These are phyloP conservation scores for Caenorhabditis elegans DNA, from an alignment of 1,140 invertebrate genomes.

Conservation along the genomic window DNA sequence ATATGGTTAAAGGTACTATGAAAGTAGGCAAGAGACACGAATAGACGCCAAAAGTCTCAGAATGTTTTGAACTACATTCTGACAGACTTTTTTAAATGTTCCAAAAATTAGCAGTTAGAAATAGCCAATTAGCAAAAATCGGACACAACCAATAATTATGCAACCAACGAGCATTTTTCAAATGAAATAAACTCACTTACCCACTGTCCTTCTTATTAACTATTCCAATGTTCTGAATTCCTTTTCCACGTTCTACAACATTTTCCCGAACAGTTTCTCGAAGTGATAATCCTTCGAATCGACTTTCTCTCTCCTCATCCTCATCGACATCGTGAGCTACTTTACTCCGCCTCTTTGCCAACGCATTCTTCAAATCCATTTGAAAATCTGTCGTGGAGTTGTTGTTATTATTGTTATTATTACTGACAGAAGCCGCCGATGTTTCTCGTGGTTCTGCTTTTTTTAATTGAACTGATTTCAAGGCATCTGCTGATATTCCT, in stretches of 20 bases:
- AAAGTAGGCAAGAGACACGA: no score
- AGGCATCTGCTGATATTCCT: slow-evolving; percentile 57
- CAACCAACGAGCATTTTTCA: no score
- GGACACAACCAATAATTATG: no score
- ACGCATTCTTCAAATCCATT: slow-evolving; percentile 59
- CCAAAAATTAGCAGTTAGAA: no score
- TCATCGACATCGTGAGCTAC: slow-evolving; percentile 60
- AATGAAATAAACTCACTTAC: slow-evolving; percentile 39
- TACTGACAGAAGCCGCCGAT: neutral
- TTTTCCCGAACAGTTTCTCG: slow-evolving; percentile 46
- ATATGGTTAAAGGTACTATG: no score
- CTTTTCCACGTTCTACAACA: slow-evolving; percentile 7
- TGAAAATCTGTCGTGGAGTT: slow-evolving; percentile 56
- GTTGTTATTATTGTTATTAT: slow-evolving; percentile 34
- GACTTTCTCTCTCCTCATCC: slow-evolving; percentile 38
- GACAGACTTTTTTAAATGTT: no score
- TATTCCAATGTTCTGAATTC: slow-evolving; percentile 54
- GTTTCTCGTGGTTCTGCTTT: slow-evolving; percentile 40
- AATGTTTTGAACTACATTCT: no score
- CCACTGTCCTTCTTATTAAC: slow-evolving; percentile 65
- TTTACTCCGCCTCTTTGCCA: slow-evolving; percentile 63
- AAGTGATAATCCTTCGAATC: slow-evolving; percentile 37
- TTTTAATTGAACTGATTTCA: slow-evolving; percentile 57
- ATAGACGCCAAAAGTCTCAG: no score
- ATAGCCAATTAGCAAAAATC: no score